Evolutionary conservation across 2,888 invertebrate species (phyloP), one percentile per base, ranked within the genome.

Genomic region (Cyclophora punctaria): DNA sequence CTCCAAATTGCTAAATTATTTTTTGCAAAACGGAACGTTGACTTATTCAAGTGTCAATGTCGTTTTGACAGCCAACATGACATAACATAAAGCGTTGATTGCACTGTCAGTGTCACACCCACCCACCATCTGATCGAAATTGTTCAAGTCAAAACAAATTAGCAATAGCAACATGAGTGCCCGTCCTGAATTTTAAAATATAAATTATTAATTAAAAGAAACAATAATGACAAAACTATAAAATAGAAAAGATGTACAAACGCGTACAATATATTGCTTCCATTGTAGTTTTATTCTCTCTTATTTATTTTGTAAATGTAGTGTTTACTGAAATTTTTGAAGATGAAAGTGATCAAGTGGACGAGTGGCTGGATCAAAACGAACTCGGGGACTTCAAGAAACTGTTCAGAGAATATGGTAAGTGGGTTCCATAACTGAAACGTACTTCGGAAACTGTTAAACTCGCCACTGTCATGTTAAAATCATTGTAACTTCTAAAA

Each of bases 321-420:
- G 76, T 80, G 58, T 69, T 85, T 59, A 78, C 79, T 50, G 80
- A 83, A 56, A 76, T 82, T 62, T 80, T 85, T 61, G 80, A 90
- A 67, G 90, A 90, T 66, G 90, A 91, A 63, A 80, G 86, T 61
- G 88, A 87, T 43, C 90, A 92, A 78, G 93, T 94, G 51, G 93
- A 94, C 66, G 89, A 91, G 71, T 95, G 95, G 95, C 83, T 95
- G 58, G 91, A 92, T 52, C 92, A 94, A 71, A 94, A 93, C 73
- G 91, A 93, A 59, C 89, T 95, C 56, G 89, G 90, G 40, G 90
- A 92, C 58, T 93, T 93, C 73, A 92, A 92, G 69, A 89, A 92
- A 59, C 78, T 94, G 37, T 95, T 95, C 76, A 90, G 84, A 64
- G 90, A 93, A 67, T 91, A 92, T 83, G 95, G 95, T 95, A 80